Evolutionary conservation across 2,888 invertebrate genomes (phyloP).

Genomic region (Andricus curvator): DNA sequence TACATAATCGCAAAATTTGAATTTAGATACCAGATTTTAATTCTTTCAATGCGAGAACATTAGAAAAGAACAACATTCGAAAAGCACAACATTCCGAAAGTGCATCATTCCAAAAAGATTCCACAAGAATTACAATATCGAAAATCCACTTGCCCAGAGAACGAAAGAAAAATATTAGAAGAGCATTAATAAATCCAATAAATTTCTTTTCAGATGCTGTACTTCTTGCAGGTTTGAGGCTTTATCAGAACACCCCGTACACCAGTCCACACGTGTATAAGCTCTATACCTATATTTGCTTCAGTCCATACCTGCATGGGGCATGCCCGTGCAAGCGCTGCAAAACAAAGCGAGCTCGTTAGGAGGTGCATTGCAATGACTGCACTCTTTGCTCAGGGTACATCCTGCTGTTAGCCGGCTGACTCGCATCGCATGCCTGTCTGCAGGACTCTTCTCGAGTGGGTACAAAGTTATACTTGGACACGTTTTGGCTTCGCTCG

Average conservation of each 20-base stretch:
- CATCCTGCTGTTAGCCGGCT: constrained; percentile 57
- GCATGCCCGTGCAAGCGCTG: constrained; percentile 68
- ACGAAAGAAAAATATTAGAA: neutral
- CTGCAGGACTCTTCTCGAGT: constrained; percentile 58
- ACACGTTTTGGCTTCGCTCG: constrained; percentile 62
- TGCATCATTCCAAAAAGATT: neutral
- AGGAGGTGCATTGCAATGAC: constrained; percentile 75
- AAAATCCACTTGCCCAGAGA: neutral
- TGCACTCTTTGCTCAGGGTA: constrained; percentile 61
- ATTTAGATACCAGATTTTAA: neutral
- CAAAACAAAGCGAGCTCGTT: constrained; percentile 79
- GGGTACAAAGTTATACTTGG: constrained; percentile 61
- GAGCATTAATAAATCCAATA: constrained; percentile 14
- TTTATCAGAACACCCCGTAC: constrained; percentile 67
- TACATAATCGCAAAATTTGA: neutral
- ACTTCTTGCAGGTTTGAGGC: constrained; percentile 23
- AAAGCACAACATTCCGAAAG: neutral
- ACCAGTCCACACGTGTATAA: constrained; percentile 64
- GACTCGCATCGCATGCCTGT: constrained; percentile 39
- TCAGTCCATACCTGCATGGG: constrained; percentile 60
- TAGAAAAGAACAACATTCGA: neutral
- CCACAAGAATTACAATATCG: neutral
- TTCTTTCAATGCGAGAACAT: too few relatives aligned
- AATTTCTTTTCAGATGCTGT: constrained; percentile 10
- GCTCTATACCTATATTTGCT: constrained; percentile 58